Evolutionary conservation across 2,797 vertebrate genomes (phyloP), one percentile per base, ranked within the genome.

Genomic region (Spinibarbus caldwelli): DNA sequence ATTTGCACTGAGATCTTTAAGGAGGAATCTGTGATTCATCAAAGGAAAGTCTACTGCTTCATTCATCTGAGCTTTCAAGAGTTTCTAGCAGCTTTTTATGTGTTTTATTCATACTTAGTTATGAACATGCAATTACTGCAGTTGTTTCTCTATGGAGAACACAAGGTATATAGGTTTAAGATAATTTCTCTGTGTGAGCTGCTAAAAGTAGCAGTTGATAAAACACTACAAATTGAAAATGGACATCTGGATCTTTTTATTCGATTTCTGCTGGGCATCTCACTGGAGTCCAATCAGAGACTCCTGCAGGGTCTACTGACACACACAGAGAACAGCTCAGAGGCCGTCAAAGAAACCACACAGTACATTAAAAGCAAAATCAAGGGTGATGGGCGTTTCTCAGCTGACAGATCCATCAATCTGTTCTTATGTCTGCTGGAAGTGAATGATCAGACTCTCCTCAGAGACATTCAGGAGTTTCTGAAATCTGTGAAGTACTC

Each of bases 51-150:
- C 70, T 87, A 84, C 76, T 43, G 86, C 70, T 87, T 87, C 59
- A 59, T 87, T 17, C 86, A 87, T 66, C 71, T 87, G 54, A 87
- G 86, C 82, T 79, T 84, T 83, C 86, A 87, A 34, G 81, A 84
- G 77, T 87, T 87, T 29, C 71, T 87, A 23, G 86, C 86, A 2
- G 82, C 86, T 1, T 4, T 87, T 17, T 80, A 67, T 67, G 19
- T 59, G 43, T 87, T 87, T 36, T 23, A 38, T 34, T 73, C 21
- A 81, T 87, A 73, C 41, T 8, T 57, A 36, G 52, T 23, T n/a
- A 87, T 71, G 26, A 87, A 80, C 54, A 23, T 47, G 80, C 12
- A 10, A 19, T 66, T n/a, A n/a, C n/a, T n/a, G n/a, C n/a, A n/a
- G n/a, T n/a, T n/a, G n/a, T n/a, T n/a, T n/a, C n/a, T n/a, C n/a